Evolutionary conservation across 1,140 invertebrate species (phyloP).

Genomic region (Psix sp.): DNA sequence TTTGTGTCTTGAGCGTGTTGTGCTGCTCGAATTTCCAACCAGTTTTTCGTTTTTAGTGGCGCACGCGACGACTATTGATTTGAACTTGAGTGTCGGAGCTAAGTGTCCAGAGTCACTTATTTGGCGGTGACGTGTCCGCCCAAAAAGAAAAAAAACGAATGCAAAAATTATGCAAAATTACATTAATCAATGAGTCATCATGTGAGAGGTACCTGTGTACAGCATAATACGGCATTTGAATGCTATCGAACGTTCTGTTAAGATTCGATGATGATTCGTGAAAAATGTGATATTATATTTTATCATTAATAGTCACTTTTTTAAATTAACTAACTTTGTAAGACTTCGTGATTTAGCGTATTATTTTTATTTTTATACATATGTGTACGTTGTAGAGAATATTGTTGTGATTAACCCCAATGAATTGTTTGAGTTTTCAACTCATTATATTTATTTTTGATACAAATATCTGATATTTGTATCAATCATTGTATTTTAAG

Average conservation of each 20-base stretch:
- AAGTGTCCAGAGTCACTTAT: neutral
- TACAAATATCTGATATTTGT: too few species aligned
- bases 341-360: too few species aligned
- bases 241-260: too few species aligned
- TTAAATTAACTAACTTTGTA: neutral
- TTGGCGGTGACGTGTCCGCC: neutral
- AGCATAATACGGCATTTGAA: neutral
- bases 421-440: too few species aligned
- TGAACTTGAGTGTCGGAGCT: slow-evolving; percentile 2
- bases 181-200: neutral
- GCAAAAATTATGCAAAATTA: slow-evolving; percentile 6
- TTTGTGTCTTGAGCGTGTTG: slow-evolving; percentile 13
- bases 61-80: neutral
- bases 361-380: too few species aligned
- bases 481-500: too few species aligned
- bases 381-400: too few species aligned
- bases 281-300: neutral
- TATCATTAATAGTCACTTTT: neutral
- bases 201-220: neutral
- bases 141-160: neutral
- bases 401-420: too few species aligned
- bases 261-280: neutral
- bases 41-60: neutral
- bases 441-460: too few species aligned
- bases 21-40: slow-evolving; percentile 5